Evolutionary conservation across 2,113 vertebrate genomes (phyloP).

Genomic region (Pan troglodytes): NHGRI_mPanTro3-v2.1_pri NC_072407.2:103645501-103646000

Average conservation of each 20-base stretch:
- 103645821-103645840: conserved; percentile 71
- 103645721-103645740: not conserved
- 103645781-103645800: not conserved
- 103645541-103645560: not conserved
- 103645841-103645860: conserved; percentile 56
- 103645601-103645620: not conserved
- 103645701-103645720: not conserved
- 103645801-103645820: conserved; percentile 31
- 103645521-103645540: not conserved
- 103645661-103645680: not conserved
- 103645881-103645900: conserved; percentile 54
- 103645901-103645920: not conserved
- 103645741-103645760: not conserved
- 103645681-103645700: not conserved
- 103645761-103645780: conserved; percentile 3
- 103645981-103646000: conserved; percentile 47
- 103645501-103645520: not conserved
- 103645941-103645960: conserved; percentile 39
- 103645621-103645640: not conserved
- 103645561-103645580: not conserved
- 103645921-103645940: conserved; percentile 58
- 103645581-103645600: not conserved
- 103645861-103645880: conserved; percentile 63
- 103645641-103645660: not conserved
- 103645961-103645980: conserved; percentile 32